Conservation (phyloP, 1,140 invertebrate genomes). For the Leptinotarsa lineolata region DNA sequence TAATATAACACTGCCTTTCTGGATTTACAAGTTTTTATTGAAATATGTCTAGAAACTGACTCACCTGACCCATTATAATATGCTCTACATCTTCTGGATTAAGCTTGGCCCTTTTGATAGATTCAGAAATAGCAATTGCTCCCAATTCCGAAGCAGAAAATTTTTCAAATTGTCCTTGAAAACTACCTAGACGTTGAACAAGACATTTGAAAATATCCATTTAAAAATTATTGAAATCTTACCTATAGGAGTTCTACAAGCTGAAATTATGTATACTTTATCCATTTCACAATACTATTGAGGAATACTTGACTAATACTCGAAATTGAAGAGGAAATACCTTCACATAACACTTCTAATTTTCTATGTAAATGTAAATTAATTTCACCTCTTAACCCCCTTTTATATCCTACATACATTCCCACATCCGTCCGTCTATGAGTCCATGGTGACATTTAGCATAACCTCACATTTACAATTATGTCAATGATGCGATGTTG, state of each 20-base stretch:
- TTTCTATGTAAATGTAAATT: not conserved
- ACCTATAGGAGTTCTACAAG: conserved; percentile 72
- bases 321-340: not conserved
- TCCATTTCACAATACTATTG: conserved; percentile 26
- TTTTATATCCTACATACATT: not conserved
- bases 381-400: not conserved
- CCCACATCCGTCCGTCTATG: too few species aligned
- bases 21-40: not conserved
- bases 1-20: not conserved
- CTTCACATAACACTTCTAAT: not conserved
- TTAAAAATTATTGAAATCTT: conserved; percentile 33
- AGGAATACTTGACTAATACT: conserved; percentile 10
- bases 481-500: too few species aligned
- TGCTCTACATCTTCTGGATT: conserved; percentile 72
- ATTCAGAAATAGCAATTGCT: conserved; percentile 74
- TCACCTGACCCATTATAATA: conserved; percentile 87
- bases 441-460: too few species aligned
- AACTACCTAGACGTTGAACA: conserved; percentile 35
- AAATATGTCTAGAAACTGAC: conserved; percentile 30
- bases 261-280: conserved; percentile 68
- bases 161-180: conserved; percentile 46
- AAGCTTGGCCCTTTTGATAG: conserved; percentile 67
- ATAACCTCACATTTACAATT: too few species aligned
- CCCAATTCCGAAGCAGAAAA: conserved; percentile 69
- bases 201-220: not conserved